Conservation (phyloP, 2,113 vertebrate species). For the Colius striatus region DNA sequence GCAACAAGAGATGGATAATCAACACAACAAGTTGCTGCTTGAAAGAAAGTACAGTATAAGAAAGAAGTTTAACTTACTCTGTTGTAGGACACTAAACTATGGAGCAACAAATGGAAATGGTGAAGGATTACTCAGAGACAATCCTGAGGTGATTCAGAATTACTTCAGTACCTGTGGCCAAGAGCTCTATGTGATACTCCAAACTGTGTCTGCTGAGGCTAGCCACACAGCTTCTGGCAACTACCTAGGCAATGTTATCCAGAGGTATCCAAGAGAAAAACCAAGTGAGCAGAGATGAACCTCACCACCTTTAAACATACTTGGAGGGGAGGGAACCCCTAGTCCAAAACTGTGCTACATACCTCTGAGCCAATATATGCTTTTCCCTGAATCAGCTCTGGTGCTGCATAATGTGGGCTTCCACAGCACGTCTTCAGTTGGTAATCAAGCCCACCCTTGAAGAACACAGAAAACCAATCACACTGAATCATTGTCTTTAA, state of each 20-base stretch:
- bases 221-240: not conserved
- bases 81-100: not conserved
- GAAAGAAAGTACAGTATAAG: not conserved
- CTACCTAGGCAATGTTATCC: rapidly evolving
- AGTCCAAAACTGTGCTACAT: not conserved
- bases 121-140: not conserved
- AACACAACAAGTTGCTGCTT: not conserved
- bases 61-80: not conserved
- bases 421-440: slow-evolving; percentile 92
- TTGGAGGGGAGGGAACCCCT: too few relatives aligned
- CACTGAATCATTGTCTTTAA: not conserved
- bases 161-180: not conserved
- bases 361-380: slow-evolving; percentile 96
- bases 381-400: slow-evolving; percentile 95
- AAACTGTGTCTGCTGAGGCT: not conserved
- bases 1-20: not conserved
- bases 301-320: rapidly evolving
- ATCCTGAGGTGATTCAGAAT: too few relatives aligned
- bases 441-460: slow-evolving; percentile 88
- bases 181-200: not conserved
- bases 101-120: not conserved
- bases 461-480: not conserved
- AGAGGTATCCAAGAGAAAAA: not conserved
- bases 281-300: not conserved
- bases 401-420: slow-evolving; percentile 94